These are phyloP conservation scores for Plebejus melissa DNA, from an alignment of 2,888 invertebrate genomes.

Conservation along the genomic window DNA sequence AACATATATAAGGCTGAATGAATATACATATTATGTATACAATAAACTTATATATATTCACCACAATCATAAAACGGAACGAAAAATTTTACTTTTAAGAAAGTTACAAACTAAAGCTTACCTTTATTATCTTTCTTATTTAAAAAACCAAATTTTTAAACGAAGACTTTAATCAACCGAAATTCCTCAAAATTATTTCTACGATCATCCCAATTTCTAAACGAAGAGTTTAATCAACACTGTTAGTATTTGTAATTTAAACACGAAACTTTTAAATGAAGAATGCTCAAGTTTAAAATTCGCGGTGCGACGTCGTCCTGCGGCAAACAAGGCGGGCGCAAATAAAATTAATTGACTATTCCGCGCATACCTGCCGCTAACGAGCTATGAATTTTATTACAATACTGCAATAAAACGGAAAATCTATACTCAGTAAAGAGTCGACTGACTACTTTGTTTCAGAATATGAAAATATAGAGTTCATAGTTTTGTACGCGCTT, in stretches of 20 bases:
- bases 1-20: too few species aligned
- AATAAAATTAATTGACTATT: conserved; percentile 55
- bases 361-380: conserved; percentile 44
- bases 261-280: conserved; percentile 41
- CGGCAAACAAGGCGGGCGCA: conserved; percentile 43
- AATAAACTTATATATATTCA: too few species aligned
- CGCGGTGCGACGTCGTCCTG: conserved; percentile 38
- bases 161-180: too few species aligned
- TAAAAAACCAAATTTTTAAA: too few species aligned
- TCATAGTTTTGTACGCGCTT: too few species aligned
- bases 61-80: too few species aligned
- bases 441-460: neutral
- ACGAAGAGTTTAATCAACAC: conserved; percentile 20
- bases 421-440: neutral
- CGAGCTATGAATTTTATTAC: conserved; percentile 32
- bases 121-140: too few species aligned
- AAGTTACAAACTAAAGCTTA: too few species aligned
- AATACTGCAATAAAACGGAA: conserved; percentile 21
- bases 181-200: neutral
- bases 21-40: too few species aligned
- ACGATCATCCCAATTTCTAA: conserved; percentile 2
- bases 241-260: conserved; percentile 39
- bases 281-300: conserved; percentile 45
- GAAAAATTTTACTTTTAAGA: too few species aligned
- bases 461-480: neutral